These are phyloP conservation scores for Apeira syringaria DNA, from an alignment of 2,888 invertebrate species.

Conservation along the genomic window DNA sequence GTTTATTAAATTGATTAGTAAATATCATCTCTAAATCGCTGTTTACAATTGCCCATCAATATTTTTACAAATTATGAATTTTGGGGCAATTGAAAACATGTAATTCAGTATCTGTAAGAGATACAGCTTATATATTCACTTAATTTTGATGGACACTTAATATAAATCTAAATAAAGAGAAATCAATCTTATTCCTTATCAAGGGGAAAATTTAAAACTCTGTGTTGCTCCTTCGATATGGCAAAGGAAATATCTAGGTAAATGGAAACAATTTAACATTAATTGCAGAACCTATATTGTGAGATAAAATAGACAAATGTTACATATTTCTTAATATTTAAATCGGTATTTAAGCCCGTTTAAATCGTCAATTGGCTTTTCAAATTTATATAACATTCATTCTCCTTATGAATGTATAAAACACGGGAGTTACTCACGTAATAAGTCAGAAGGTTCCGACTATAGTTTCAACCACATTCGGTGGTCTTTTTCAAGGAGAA, in stretches of 20 bases:
- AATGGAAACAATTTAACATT: slow-evolving; percentile 1
- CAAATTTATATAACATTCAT: slow-evolving; percentile 1
- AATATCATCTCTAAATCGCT: slow-evolving; percentile 13
- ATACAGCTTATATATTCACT: slow-evolving; percentile 9
- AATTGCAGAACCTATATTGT: slow-evolving; percentile 1
- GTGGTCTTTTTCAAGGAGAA: no score
- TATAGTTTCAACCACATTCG: no score
- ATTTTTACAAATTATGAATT: slow-evolving; percentile 15
- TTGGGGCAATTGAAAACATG: slow-evolving; percentile 12
- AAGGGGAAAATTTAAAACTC: slow-evolving; percentile 7
- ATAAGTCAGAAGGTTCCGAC: no score
- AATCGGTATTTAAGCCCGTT: slow-evolving; percentile 9
- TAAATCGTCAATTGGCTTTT: slow-evolving; percentile 11
- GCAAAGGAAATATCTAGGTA: slow-evolving; percentile 10
- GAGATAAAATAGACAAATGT: slow-evolving; percentile 6
- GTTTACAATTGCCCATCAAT: slow-evolving; percentile 12
- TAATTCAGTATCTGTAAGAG: slow-evolving; percentile 11
- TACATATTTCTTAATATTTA: slow-evolving; percentile 9
- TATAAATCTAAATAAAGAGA: slow-evolving; percentile 14
- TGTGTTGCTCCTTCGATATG: slow-evolving; percentile 10
- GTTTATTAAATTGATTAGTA: slow-evolving; percentile 14
- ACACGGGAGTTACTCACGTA: no score
- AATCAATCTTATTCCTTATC: slow-evolving; percentile 13
- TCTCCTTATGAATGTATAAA: no score
- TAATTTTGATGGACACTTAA: slow-evolving; percentile 10